Base-by-base conservation (phyloP, 2,888 invertebrate genomes). In the Parascotia fuliginaria region DNA sequence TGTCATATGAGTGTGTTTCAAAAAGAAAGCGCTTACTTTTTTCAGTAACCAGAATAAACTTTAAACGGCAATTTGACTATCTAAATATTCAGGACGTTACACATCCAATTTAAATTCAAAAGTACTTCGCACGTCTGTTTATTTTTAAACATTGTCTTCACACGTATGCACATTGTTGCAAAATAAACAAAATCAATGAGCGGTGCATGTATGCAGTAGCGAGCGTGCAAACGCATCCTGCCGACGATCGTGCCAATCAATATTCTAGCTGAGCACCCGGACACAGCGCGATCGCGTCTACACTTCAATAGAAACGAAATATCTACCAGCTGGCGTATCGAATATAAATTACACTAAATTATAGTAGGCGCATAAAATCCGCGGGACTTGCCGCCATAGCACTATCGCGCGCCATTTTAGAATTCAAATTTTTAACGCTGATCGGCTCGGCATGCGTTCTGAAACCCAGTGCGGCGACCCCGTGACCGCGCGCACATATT, bases 321-420 rank as follows among this genome's bases (percentile, higher is more conserved):
- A 86, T 85, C 83, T 81, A 85, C 70, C 70, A 74, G 79, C 85
- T 59, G 46, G 75, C 81, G 87, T 79, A 86, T 83, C 84, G 91
- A 89, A 91, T 91, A 89, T 89, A 89, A 89, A 91, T 87, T 87
- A 87, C 82, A 84, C 82, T 75, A 88, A 81, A 82, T 83, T 81
- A 82, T 83, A 81, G 81, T 75, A 81, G 79, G 77, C 79, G 80
- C 79, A 83, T 81, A 80, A 81, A 81, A 78, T 81, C 81, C 69
- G 79, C 83, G 74, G 70, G 70, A 73, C 78, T 75, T 79, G 77
- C 69, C 47, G 34, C 27, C 32, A 41, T 45, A 12, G 44, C 67
- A 60, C 67, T 67, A 70, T 67, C 57, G 63, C 61, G 45, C 64
- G 83, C 80, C 81, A 81, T 83, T 78, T 81, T 80, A 75, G 74